phyloP scores from a whole-genome alignment of 2,113 vertebrate species.

The Carollia perspicillata region DNA sequence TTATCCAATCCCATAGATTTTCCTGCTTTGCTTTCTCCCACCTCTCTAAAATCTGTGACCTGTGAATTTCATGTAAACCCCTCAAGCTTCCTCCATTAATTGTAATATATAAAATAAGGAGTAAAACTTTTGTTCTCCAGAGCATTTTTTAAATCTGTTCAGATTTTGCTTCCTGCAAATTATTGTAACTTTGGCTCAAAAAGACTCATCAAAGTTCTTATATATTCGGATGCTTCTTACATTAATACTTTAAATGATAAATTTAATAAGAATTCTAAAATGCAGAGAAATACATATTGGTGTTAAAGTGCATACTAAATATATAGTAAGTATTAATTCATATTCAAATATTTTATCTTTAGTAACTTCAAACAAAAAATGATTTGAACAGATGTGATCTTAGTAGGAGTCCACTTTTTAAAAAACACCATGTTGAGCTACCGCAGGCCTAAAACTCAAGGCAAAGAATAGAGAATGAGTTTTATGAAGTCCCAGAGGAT shows the following conservation, averaged over 20 bases:
- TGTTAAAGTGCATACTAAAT: not conserved
- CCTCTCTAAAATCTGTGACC: no score
- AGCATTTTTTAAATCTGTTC: no score
- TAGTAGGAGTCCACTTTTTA: conserved; percentile 52
- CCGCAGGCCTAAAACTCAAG: conserved; percentile 32
- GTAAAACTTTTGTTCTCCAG: no score
- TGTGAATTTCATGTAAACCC: no score
- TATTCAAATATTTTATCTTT: conserved; percentile 62
- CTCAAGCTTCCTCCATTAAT: no score
- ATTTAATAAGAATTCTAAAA: not conserved
- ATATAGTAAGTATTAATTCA: not conserved
- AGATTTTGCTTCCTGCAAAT: no score
- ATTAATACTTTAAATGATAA: not conserved
- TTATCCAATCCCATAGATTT: no score
- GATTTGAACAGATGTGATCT: conserved; percentile 68
- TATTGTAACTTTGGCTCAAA: no score
- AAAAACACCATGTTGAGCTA: conserved; percentile 23
- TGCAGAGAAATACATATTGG: not conserved
- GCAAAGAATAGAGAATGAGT: conserved; percentile 36
- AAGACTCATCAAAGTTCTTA: no score
- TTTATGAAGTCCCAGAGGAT: conserved; percentile 26
- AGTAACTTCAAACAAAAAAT: conserved; percentile 33
- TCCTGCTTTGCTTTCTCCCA: no score
- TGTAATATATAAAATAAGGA: not conserved
- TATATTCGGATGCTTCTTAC: no score